Evolutionary conservation across 2,797 vertebrate genomes (phyloP).

Genomic region (Mallotus villosus): DNA sequence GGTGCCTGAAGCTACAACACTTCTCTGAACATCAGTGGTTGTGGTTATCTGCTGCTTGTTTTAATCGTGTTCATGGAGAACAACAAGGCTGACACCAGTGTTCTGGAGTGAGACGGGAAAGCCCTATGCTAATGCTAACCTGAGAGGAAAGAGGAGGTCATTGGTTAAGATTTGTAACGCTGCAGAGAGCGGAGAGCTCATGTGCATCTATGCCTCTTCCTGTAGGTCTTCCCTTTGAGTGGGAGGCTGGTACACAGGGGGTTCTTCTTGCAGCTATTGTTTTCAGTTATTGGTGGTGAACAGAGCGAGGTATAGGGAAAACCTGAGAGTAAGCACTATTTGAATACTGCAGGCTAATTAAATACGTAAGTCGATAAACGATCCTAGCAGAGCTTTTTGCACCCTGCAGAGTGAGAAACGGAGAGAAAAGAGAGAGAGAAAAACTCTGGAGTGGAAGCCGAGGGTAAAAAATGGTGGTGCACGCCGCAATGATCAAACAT

Average conservation of each 20-base stretch:
- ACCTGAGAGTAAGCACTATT: conserved; percentile 44
- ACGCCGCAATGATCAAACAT: conserved; percentile 8
- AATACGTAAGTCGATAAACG: conserved; percentile 63
- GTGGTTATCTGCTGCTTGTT: too few relatives aligned
- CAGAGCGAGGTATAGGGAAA: conserved; percentile 48
- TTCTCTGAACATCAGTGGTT: too few relatives aligned
- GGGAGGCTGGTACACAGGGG: not conserved
- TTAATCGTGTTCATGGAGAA: too few relatives aligned
- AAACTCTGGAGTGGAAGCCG: conserved; percentile 6
- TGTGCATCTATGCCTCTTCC: too few relatives aligned
- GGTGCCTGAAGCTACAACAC: too few relatives aligned
- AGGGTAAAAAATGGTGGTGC: not conserved
- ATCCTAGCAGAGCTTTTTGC: conserved; percentile 42
- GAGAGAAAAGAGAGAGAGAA: conserved; percentile 11
- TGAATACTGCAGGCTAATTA: conserved; percentile 66
- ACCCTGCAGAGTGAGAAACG: conserved; percentile 29
- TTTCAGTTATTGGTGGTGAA: conserved; percentile 8
- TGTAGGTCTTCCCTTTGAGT: too few relatives aligned
- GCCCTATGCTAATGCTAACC: too few relatives aligned
- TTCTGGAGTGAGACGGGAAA: too few relatives aligned
- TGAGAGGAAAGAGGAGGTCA: too few relatives aligned
- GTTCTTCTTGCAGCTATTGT: conserved; percentile 4
- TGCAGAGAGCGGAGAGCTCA: too few relatives aligned
- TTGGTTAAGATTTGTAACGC: too few relatives aligned
- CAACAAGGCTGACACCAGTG: too few relatives aligned